A percentile compares a stretch with the other conserved stretches of the same genome.
phyloP scores from a whole-genome alignment of 2,113 vertebrate genomes.

The Coregonus clupeaformis region DNA sequence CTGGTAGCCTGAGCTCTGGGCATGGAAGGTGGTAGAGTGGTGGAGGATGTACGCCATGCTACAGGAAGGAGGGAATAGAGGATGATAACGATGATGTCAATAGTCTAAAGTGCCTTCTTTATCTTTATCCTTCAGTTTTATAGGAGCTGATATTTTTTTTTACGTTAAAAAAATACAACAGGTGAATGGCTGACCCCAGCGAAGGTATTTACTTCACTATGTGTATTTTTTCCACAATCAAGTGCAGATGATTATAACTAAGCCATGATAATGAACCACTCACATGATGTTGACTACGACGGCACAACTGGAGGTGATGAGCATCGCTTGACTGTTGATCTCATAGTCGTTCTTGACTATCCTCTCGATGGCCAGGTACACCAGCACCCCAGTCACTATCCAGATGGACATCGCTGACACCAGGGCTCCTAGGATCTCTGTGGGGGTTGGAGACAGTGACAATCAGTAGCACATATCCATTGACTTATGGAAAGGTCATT shows the following conservation, averaged over 20 bases:
- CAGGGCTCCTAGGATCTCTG: slow-evolving; percentile 91
- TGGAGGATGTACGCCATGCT: slow-evolving; percentile 98
- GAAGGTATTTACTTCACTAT: too few species aligned
- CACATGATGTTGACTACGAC: slow-evolving; percentile 92
- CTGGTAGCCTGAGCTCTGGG: slow-evolving; percentile 82
- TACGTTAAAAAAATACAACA: too few species aligned
- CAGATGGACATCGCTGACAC: slow-evolving; percentile 93
- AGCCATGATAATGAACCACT: slow-evolving; percentile 38
- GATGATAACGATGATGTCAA: neutral
- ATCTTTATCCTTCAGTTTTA: too few species aligned
- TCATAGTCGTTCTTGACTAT: slow-evolving; percentile 91
- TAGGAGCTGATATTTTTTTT: too few species aligned
- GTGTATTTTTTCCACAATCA: too few species aligned
- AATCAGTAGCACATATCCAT: neutral
- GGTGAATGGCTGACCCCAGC: too few species aligned
- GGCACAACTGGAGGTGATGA: slow-evolving; percentile 85
- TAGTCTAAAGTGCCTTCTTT: neutral
- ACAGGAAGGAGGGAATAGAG: neutral
- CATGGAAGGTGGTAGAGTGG: slow-evolving; percentile 82
- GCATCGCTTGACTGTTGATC: slow-evolving; percentile 89
- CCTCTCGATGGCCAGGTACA: slow-evolving; percentile 89
- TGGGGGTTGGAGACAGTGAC: neutral
- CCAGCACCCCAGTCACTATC: slow-evolving; percentile 87
- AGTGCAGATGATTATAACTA: neutral
- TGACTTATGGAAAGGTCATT: neutral